These are phyloP conservation scores for Neodon shergylaensis DNA, from an alignment of 2,113 vertebrate genomes.

Conservation along the genomic window DNA sequence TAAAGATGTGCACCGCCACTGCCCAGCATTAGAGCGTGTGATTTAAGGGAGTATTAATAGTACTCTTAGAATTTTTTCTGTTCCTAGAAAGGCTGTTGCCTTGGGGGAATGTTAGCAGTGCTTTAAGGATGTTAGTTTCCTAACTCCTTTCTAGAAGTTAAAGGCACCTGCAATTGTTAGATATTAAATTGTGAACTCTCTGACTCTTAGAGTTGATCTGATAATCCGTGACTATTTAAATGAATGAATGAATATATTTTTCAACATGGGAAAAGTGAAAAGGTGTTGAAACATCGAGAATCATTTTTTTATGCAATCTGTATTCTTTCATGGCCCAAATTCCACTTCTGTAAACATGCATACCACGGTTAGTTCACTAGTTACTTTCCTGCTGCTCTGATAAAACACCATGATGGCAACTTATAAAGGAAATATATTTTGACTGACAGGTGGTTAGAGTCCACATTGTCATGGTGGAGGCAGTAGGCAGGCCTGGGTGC, in stretches of 20 bases:
- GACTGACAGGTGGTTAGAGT: neutral
- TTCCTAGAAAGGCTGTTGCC: neutral
- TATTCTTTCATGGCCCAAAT: constrained; percentile 25
- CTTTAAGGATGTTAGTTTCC: neutral
- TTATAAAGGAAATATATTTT: too few relatives aligned
- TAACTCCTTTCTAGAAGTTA: neutral
- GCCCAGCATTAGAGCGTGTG: neutral
- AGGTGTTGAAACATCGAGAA: neutral
- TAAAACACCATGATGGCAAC: neutral
- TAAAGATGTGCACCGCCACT: too few relatives aligned
- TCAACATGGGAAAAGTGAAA: neutral
- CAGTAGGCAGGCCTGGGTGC: neutral
- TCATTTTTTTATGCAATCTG: constrained; percentile 23
- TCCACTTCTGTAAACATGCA: neutral
- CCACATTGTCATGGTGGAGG: neutral
- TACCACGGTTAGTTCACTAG: neutral
- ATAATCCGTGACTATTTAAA: constrained; percentile 18
- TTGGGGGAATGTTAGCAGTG: neutral
- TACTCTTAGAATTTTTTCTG: constrained; percentile 3
- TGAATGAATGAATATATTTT: constrained; percentile 29
- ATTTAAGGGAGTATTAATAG: neutral
- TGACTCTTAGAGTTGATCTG: constrained; percentile 19
- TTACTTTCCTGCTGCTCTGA: neutral
- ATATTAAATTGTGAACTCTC: constrained; percentile 16
- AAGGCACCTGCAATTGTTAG: neutral